phyloP scores from a whole-genome alignment of 2,888 invertebrate species.

The Esperia sulphurella region DNA sequence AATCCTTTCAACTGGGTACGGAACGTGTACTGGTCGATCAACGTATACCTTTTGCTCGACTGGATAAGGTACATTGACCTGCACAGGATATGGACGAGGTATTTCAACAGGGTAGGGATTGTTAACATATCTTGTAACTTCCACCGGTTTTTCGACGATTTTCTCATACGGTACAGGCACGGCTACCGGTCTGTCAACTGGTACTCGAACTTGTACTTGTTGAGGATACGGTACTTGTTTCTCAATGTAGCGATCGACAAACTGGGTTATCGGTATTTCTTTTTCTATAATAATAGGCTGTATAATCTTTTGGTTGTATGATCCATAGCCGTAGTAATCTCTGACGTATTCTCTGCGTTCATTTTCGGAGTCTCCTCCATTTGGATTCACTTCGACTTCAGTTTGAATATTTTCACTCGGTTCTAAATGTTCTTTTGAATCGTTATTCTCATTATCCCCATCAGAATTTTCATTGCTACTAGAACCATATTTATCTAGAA shows the following conservation, averaged over 20 bases:
- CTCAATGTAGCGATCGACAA: constrained; percentile 61
- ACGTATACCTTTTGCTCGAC: constrained; percentile 75
- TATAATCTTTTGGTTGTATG: constrained; percentile 51
- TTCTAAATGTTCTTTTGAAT: constrained; percentile 46
- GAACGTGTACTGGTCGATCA: constrained; percentile 69
- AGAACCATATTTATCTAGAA: constrained; percentile 45
- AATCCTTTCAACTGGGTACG: constrained; percentile 70
- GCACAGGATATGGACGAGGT: constrained; percentile 73
- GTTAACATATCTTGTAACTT: constrained; percentile 73
- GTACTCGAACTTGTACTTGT: constrained; percentile 52
- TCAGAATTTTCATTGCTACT: constrained; percentile 33
- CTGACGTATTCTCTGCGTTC: constrained; percentile 42
- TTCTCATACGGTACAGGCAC: constrained; percentile 71
- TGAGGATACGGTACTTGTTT: constrained; percentile 67
- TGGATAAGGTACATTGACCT: constrained; percentile 71
- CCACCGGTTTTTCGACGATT: constrained; percentile 74
- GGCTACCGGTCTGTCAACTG: constrained; percentile 64
- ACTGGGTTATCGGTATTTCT: constrained; percentile 67
- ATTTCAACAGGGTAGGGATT: constrained; percentile 80
- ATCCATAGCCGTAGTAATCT: constrained; percentile 34
- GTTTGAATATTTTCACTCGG: constrained; percentile 52
- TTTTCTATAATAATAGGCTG: constrained; percentile 70
- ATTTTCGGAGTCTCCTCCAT: constrained; percentile 30
- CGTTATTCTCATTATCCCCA: constrained; percentile 39
- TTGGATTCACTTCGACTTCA: constrained; percentile 46